Base-by-base conservation (phyloP, 2,888 invertebrate genomes). In the Deladenus siricidicola region DNA sequence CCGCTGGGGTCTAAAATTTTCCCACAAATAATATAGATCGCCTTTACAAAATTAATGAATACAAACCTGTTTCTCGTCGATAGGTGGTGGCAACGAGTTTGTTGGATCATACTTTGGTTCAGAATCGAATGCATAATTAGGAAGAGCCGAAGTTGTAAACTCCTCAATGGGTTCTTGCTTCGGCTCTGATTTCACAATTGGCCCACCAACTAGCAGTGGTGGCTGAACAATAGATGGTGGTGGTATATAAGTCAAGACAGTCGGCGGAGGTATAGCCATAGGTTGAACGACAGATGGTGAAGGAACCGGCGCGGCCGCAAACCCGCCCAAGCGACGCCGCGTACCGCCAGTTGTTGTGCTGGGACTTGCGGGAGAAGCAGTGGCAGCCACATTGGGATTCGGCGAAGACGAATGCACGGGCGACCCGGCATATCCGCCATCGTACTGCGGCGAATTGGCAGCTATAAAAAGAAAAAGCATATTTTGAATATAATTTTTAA, bases 281-380 rank as follows among this genome's bases (percentile, higher is more conserved):
- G n/a, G n/a, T n/a, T n/a, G n/a, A n/a, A n/a, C n/a, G n/a, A n/a
- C n/a, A n/a, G n/a, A n/a, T n/a, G n/a, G n/a, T n/a, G n/a, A n/a
- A n/a, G 60, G 63, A 30, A 50, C 23, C 17, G 47, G 43, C 4
- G 56, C 45, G 28, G 50, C 45, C 19, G 62, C 63, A 28, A 63
- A 63, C 4, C 62, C 63, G 21, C 63, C 63, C 26, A 63, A 63
- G 2, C 63, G 63, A 24, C 63, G 55, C 2, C 63, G 60, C 26
- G 63, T 54, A 6, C 55, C 34, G 26, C 21, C 8, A n/a, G 55
- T 6, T 28, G 55, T 8, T 29, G 44, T 10, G 14, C 44, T 45
- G 17, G n/a, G n/a, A n/a, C n/a, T n/a, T n/a, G 45, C 45, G 45
- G 45, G 10, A 8, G 45, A 19, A 6, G 45, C 45, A 19, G 10